Conservation (phyloP, 2,888 invertebrate species). For the Achlya flavicornis region DNA sequence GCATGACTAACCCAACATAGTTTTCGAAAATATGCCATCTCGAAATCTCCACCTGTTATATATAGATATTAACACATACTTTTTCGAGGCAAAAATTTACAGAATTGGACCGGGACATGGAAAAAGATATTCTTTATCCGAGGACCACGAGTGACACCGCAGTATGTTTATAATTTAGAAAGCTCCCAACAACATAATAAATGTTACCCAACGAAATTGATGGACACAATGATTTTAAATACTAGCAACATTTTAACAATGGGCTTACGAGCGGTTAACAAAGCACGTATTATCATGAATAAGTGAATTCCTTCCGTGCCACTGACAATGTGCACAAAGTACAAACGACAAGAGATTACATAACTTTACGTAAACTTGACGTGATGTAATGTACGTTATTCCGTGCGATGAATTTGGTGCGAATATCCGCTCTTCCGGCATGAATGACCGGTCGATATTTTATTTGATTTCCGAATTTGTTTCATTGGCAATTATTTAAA, state of each 20-base stretch:
- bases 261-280: not conserved
- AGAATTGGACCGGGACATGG: no score
- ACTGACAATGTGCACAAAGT: constrained; percentile 7
- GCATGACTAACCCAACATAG: no score
- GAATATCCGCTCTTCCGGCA: constrained; percentile 14
- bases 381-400: constrained; percentile 13
- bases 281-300: constrained; percentile 12
- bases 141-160: not conserved
- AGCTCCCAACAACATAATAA: not conserved
- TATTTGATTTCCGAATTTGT: not conserved
- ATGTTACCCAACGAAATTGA: not conserved
- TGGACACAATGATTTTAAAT: constrained; percentile 3
- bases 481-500: not conserved
- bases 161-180: not conserved
- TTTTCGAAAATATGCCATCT: no score
- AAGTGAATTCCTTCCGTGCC: constrained; percentile 10
- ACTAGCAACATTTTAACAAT: constrained; percentile 10
- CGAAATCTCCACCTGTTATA: no score
- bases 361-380: constrained; percentile 11
- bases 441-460: not conserved
- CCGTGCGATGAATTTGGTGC: constrained; percentile 14
- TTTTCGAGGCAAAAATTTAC: no score
- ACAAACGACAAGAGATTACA: constrained; percentile 1
- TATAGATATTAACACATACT: no score
- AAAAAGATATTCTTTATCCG: no score